phyloP scores from a whole-genome alignment of 2,797 vertebrate genomes.

The Parotocinclus haroldoi region DNA sequence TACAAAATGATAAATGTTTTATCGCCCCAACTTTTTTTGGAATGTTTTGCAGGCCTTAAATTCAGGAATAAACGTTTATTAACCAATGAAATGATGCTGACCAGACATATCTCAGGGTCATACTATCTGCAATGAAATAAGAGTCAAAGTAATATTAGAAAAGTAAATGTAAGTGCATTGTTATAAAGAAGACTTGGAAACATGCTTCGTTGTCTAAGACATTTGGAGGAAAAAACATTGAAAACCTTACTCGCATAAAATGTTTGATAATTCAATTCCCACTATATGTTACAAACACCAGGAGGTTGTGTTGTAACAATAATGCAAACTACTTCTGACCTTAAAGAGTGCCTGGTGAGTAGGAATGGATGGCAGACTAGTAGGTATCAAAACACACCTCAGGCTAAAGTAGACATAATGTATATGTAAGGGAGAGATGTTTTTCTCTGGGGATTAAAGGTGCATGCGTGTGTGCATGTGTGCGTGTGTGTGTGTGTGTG shows the following conservation, averaged over 20 bases:
- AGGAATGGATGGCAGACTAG: not conserved
- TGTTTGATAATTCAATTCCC: not conserved
- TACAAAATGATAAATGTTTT: no score
- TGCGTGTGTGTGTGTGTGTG: not conserved
- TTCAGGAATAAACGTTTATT: no score
- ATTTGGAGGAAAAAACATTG: no score
- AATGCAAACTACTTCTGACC: not conserved
- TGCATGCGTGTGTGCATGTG: not conserved
- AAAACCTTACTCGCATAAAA: not conserved
- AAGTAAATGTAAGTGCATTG: no score
- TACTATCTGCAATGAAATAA: no score
- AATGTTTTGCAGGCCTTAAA: no score
- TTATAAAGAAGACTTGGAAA: no score
- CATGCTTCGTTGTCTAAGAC: no score
- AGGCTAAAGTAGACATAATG: conserved; percentile 10
- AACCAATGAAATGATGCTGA: no score
- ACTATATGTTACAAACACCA: not conserved
- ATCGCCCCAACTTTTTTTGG: no score
- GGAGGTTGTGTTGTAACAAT: not conserved
- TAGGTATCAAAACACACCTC: not conserved
- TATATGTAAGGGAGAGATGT: not conserved
- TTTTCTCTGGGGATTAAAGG: not conserved
- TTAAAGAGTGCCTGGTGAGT: not conserved
- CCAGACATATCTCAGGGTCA: no score
- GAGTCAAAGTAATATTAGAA: no score